These are phyloP conservation scores for Cassiopea xamachana DNA, from an alignment of 30 jellyfish, hydroid and myxozoan genomes.

Conservation along the genomic window DNA sequence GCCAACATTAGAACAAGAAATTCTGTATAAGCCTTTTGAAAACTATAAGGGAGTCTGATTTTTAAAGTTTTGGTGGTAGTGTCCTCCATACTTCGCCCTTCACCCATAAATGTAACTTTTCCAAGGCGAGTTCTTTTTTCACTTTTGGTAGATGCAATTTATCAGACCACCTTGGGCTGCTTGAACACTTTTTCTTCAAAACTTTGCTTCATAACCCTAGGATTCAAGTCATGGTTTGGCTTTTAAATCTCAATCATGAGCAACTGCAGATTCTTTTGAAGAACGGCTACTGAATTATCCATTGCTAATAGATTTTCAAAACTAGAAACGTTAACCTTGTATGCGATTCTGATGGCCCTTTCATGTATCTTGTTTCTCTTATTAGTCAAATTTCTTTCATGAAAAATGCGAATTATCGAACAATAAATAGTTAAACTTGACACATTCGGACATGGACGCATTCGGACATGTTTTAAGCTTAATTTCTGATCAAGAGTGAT, in stretches of 20 bases:
- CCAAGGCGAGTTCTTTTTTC: not conserved
- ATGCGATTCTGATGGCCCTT: constrained; percentile 3
- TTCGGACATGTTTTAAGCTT: too few species aligned
- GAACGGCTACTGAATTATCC: constrained; percentile 8
- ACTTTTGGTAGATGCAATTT: not conserved
- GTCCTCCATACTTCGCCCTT: not conserved
- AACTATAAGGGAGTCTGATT: not conserved
- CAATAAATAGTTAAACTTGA: too few species aligned
- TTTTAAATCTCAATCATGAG: constrained; percentile 39
- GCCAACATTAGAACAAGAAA: not conserved
- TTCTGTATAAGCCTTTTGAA: not conserved
- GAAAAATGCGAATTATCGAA: not conserved
- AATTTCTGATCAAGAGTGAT: too few species aligned
- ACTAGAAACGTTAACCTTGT: not conserved
- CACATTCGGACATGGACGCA: too few species aligned
- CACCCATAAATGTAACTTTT: not conserved
- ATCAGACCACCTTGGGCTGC: constrained; percentile 8
- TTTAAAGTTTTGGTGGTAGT: not conserved
- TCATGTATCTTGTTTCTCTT: constrained; percentile 5
- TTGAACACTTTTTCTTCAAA: not conserved
- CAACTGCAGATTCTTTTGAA: constrained; percentile 41
- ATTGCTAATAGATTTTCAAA: not conserved
- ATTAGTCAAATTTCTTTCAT: not conserved
- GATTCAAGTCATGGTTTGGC: constrained; percentile 10
- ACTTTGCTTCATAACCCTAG: constrained; percentile 2